Evolutionary conservation across 2,113 vertebrate species (phyloP), one percentile per base, ranked within the genome.

Genomic region (Spilogale gracilis): DNA sequence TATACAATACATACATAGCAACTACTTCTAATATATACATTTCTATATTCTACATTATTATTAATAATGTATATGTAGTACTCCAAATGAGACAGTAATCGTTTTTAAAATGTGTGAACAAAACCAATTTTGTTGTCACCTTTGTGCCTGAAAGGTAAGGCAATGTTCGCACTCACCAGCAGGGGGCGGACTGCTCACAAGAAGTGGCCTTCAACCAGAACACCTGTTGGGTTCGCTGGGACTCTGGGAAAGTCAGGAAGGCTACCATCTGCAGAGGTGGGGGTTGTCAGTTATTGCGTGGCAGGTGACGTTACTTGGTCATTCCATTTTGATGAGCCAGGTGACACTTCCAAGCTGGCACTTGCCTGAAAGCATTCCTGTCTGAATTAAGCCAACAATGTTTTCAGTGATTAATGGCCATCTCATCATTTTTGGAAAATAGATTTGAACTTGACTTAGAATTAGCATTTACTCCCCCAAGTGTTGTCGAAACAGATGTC

Each of bases 181-280:
- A 98, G 98, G 82, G 97, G 97, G 96, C 85, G 32, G 0, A 74
- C 95, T 89, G 85, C 91, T 25, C 43, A 21, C 45, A 97, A 67
- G 30, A 56, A 27, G 82, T 21, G 13, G n/a, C 50, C 84, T 20
- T 14, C 23, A 6, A 0, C 52, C 8, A n/a, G 0, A 21, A 0
- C 79, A 58, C 23, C 76, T 80, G 16, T 4, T 32, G n/a, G 9
- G 12, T 86, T 18, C 4, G 50, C 0, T 0, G 17, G 27, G 79
- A 6, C 21, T 82, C 54, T 20, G 21, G 82, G 58, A 18, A 9
- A 3, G 10, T 4, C 54, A 17, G 58, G 30, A 65, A 88, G 63
- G 9, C 60, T 50, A 0, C 27, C 50, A 32, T 87, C 80, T 21
- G 8, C 9, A 1, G 23, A 69, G 17, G 11, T 74, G 38, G 21